phyloP scores from a whole-genome alignment of 2,797 vertebrate species.

The Hemitrygon akajei region DNA sequence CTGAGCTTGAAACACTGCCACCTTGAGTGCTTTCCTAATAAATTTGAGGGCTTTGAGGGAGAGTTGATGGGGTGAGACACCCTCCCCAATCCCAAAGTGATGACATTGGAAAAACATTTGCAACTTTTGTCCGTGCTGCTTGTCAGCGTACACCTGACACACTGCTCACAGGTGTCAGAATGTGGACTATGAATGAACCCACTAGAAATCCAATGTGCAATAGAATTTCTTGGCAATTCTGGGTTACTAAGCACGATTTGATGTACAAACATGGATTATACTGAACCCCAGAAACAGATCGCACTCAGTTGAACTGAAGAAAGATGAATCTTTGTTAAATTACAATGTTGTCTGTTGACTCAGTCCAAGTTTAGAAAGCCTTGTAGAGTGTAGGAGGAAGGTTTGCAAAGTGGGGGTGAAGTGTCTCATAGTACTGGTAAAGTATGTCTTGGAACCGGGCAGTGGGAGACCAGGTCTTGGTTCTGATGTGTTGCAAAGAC shows the following conservation, averaged over 20 bases:
- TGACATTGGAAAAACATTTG: not conserved
- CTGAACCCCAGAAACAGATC: not conserved
- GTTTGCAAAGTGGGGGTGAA: not conserved
- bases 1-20: no score
- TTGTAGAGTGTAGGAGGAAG: no score
- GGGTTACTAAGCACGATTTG: not conserved
- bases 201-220: no score
- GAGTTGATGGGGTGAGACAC: not conserved
- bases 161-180: no score
- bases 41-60: no score
- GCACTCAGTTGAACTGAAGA: not conserved
- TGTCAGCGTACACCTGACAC: not conserved
- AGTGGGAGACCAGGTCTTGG: not conserved
- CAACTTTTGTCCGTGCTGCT: not conserved
- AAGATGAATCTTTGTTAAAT: no score
- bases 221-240: no score
- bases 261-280: not conserved
- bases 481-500: not conserved
- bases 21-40: no score
- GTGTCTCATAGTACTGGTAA: not conserved
- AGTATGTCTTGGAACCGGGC: not conserved
- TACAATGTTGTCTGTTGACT: not conserved
- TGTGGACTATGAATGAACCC: no score
- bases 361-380: not conserved
- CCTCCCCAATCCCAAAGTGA: no score